phyloP scores from a whole-genome alignment of 2,888 invertebrate genomes.

The Melinaea menophilus region DNA sequence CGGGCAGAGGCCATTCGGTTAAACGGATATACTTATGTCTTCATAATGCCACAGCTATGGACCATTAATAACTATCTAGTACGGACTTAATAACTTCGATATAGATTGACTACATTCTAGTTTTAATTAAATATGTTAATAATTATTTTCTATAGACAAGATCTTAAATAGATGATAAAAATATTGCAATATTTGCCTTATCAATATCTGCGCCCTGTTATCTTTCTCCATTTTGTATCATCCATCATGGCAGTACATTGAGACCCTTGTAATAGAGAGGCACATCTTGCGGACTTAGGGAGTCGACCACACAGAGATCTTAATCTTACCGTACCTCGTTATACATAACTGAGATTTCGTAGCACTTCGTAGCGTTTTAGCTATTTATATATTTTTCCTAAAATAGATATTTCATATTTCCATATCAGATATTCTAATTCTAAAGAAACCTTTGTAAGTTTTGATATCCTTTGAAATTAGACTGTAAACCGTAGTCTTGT shows the following conservation, averaged over 20 bases:
- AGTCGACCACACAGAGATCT: slow-evolving; percentile 8
- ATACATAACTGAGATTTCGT: slow-evolving; percentile 13
- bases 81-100: too few species aligned
- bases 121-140: too few species aligned
- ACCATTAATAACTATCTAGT: neutral
- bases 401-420: neutral
- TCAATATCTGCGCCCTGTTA: neutral
- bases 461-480: neutral
- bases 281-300: slow-evolving; percentile 24
- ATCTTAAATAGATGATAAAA: too few species aligned
- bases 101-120: too few species aligned
- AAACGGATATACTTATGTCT: slow-evolving; percentile 24
- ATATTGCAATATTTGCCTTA: too few species aligned
- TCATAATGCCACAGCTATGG: neutral
- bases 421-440: too few species aligned
- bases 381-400: neutral
- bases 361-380: slow-evolving; percentile 26
- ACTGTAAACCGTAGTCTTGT: neutral
- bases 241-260: slow-evolving; percentile 28
- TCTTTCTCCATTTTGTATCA: slow-evolving; percentile 18
- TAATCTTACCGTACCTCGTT: slow-evolving; percentile 13
- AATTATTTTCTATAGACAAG: too few species aligned
- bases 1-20: slow-evolving; percentile 31
- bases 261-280: slow-evolving; percentile 26
- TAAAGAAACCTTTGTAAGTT: neutral